These are phyloP conservation scores for Pachyramphus minor DNA, from an alignment of 2,113 vertebrate genomes.

Conservation along the genomic window DNA sequence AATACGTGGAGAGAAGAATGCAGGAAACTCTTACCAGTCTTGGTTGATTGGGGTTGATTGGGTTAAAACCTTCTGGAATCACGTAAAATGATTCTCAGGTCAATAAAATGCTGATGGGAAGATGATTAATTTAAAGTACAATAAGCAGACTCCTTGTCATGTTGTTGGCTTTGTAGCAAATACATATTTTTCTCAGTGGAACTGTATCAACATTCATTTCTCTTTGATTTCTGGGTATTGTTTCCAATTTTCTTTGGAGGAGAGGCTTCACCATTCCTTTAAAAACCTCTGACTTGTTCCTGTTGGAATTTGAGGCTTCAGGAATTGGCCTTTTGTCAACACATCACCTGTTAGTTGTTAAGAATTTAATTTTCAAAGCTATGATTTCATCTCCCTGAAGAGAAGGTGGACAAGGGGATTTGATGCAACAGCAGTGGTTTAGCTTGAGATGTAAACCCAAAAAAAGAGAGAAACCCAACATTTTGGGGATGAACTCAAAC, in stretches of 20 bases:
- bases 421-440: constrained; percentile 4
- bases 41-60: constrained; percentile 56
- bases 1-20: not conserved
- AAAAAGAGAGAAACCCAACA: not conserved
- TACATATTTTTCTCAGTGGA: constrained; percentile 57
- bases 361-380: constrained; percentile 67
- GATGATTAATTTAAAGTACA: constrained; percentile 50
- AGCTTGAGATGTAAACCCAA: constrained; percentile 1
- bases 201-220: constrained; percentile 59
- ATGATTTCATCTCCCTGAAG: constrained; percentile 78
- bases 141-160: constrained; percentile 64
- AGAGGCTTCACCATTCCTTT: constrained; percentile 44
- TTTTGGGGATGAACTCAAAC: constrained; percentile 45
- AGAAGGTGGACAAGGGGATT: constrained; percentile 56
- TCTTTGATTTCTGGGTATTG: constrained; percentile 64
- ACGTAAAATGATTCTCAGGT: constrained; percentile 55
- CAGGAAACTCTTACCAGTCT: constrained; percentile 53
- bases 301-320: constrained; percentile 39
- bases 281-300: constrained; percentile 39
- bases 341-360: constrained; percentile 79
- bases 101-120: constrained; percentile 57
- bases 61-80: constrained; percentile 64
- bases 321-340: constrained; percentile 58
- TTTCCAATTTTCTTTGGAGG: constrained; percentile 54
- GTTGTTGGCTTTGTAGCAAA: constrained; percentile 56